phyloP scores from a whole-genome alignment of 2,888 invertebrate species.

The Notodonta dromedarius region DNA sequence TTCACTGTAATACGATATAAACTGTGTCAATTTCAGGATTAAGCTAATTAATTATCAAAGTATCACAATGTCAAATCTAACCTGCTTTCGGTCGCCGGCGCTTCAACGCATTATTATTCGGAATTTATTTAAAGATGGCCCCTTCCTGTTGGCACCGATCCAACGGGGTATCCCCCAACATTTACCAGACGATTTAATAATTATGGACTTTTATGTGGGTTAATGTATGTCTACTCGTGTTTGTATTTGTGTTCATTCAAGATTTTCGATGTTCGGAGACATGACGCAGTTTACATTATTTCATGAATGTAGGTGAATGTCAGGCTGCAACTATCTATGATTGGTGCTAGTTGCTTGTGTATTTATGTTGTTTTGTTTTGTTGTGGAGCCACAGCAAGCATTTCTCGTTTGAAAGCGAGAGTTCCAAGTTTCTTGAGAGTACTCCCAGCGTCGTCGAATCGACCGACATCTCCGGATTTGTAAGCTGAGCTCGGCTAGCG shows the following conservation, averaged over 20 bases:
- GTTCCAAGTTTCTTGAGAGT: constrained; percentile 70
- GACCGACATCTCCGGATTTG: constrained; percentile 54
- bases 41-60: constrained; percentile 12
- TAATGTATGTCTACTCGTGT: constrained; percentile 58
- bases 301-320: constrained; percentile 59
- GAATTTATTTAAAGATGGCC: constrained; percentile 75
- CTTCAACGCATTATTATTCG: constrained; percentile 66
- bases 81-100: constrained; percentile 50
- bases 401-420: constrained; percentile 77
- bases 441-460: constrained; percentile 57
- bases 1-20: neutral
- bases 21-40: neutral
- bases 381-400: constrained; percentile 62
- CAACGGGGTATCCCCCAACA: constrained; percentile 78
- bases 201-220: constrained; percentile 71
- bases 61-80: constrained; percentile 41
- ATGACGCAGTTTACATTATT: constrained; percentile 39
- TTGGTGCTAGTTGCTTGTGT: constrained; percentile 55
- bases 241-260: constrained; percentile 52
- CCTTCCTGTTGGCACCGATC: constrained; percentile 78
- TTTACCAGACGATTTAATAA: constrained; percentile 79
- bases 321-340: constrained; percentile 55
- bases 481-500: constrained; percentile 24
- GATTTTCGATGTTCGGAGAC: constrained; percentile 42
- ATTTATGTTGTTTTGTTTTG: constrained; percentile 57